Conservation (phyloP, 2,113 vertebrate species). For the Burhinus oedicnemus region DNA sequence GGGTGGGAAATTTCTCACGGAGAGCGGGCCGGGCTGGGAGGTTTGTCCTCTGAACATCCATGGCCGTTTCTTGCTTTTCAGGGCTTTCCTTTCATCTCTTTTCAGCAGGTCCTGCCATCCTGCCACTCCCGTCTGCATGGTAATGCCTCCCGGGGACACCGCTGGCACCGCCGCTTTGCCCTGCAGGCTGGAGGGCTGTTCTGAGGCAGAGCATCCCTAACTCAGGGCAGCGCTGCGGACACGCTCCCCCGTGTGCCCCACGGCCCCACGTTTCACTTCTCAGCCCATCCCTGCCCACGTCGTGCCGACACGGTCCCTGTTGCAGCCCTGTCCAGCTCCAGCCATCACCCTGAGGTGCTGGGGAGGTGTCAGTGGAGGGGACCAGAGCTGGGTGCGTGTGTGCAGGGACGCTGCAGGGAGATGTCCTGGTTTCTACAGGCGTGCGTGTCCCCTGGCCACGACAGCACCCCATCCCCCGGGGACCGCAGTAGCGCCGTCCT, state of each 20-base stretch:
- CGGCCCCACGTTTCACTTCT: no score
- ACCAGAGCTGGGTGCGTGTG: no score
- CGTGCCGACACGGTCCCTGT: fast-evolving
- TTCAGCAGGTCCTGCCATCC: neutral
- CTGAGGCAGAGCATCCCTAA: neutral
- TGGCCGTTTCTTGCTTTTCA: neutral
- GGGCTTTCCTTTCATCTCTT: neutral
- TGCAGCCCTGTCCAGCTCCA: neutral
- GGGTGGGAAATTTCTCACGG: neutral
- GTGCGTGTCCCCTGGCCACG: fast-evolving
- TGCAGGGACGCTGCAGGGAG: neutral
- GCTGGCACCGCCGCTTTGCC: neutral
- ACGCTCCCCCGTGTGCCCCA: no score
- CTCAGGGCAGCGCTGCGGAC: no score
- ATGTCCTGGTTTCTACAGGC: neutral
- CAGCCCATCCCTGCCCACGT: neutral
- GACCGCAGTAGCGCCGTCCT: neutral
- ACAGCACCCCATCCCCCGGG: fast-evolving
- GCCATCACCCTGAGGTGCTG: neutral
- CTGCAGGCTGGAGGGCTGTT: neutral
- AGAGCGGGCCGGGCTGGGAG: neutral
- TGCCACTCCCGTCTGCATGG: neutral
- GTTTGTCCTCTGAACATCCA: neutral
- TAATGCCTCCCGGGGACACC: neutral
- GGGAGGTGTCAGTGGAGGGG: neutral